These are phyloP conservation scores for Drosophila triauraria DNA, from an alignment of 1,140 invertebrate genomes.

Conservation along the genomic window DNA sequence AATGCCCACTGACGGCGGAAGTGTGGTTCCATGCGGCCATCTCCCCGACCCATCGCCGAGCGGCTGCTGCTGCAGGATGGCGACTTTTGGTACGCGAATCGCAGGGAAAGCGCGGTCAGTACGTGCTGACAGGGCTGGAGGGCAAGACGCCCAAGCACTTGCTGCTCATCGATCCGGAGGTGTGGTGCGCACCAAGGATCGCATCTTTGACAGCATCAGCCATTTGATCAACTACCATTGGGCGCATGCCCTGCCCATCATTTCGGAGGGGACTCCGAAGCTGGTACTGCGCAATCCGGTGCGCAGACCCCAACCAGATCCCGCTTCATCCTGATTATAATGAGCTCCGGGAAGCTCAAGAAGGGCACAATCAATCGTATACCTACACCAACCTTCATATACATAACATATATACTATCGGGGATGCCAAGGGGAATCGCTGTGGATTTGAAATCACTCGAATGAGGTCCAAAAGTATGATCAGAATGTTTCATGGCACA, in stretches of 20 bases:
- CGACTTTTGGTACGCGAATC: constrained; percentile 98
- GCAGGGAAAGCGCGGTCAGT: constrained; percentile 94
- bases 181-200: constrained; percentile 97
- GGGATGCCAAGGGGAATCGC: neutral
- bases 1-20: constrained; percentile 90
- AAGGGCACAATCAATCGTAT: constrained; percentile 38
- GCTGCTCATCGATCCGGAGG: constrained; percentile 97
- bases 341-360: constrained; percentile 6
- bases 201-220: constrained; percentile 97
- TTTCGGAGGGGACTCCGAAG: constrained; percentile 96
- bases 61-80: constrained; percentile 91
- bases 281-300: constrained; percentile 93
- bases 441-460: neutral
- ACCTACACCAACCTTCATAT: constrained; percentile 48
- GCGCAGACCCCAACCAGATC: constrained; percentile 71
- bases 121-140: constrained; percentile 96
- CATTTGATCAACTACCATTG: constrained; percentile 98
- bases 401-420: constrained; percentile 31
- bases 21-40: constrained; percentile 96
- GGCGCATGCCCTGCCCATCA: constrained; percentile 96
- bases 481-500: neutral
- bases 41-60: constrained; percentile 93
- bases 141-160: constrained; percentile 95
- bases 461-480: neutral
- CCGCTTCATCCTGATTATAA: constrained; percentile 6